Conservation (phyloP, 2,113 vertebrate species). For the Apteryx mantelli region DNA sequence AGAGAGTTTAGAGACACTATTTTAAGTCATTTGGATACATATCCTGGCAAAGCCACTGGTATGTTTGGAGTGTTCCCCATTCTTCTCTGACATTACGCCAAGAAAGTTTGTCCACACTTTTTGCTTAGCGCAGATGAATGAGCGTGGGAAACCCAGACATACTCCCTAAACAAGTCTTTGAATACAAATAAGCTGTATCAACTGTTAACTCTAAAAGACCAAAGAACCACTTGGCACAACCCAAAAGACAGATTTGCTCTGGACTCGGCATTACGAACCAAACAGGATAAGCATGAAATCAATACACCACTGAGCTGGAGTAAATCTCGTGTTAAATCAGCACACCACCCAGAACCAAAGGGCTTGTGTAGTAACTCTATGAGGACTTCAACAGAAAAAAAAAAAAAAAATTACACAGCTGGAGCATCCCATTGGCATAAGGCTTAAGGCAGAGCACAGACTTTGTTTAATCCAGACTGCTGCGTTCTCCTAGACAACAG, state of each 20-base stretch:
- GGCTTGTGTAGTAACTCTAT: conserved; percentile 8
- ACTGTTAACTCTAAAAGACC: conserved; percentile 17
- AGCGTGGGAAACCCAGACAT: conserved; percentile 11
- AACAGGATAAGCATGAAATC: conserved; percentile 65
- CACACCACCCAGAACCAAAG: conserved; percentile 54
- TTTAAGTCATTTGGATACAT: not conserved
- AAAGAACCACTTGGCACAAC: conserved; percentile 47
- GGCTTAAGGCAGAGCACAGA: not conserved
- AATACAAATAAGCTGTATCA: conserved; percentile 30
- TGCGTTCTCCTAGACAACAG: not conserved
- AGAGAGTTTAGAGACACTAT: not conserved
- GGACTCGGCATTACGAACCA: conserved; percentile 53
- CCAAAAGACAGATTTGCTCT: conserved; percentile 44
- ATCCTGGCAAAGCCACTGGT: conserved; percentile 3
- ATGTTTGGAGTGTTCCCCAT: conserved; percentile 21
- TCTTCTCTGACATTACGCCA: conserved; percentile 10
- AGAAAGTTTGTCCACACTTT: conserved; percentile 30
- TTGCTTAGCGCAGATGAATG: conserved; percentile 27
- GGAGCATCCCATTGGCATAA: conserved; percentile 53
- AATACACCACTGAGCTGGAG: conserved; percentile 47
- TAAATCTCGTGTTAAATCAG: conserved; percentile 47
- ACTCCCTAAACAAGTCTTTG: not conserved
- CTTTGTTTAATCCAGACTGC: conserved; percentile 2
- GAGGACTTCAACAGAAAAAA: conserved; percentile 30
- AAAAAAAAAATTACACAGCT: conserved; percentile 51